Base-by-base conservation (phyloP, 2,797 vertebrate genomes). In the Capromys pilorides region DNA sequence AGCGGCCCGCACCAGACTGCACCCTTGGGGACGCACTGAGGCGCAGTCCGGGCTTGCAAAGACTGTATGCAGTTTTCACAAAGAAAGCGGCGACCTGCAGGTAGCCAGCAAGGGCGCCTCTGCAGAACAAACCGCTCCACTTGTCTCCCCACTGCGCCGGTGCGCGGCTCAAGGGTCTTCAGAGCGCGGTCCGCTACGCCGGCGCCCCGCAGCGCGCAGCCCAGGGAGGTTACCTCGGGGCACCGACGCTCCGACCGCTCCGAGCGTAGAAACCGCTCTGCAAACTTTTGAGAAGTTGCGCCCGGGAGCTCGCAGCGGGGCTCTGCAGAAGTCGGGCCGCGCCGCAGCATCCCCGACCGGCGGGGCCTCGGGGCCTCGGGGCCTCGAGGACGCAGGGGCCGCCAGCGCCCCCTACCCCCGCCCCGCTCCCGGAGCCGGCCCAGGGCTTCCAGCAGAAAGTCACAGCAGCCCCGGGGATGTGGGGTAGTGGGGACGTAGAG, bases 71-170 rank as follows among this genome's bases (percentile, higher is more conserved):
- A 51, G 39, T 75, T 51, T 73, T 59, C 78, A 95, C 84, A 93
- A 96, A 97, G 89, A 88, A 71, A 73, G 57, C 57, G 64, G 91
- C 22, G 94, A 95, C 92, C 54, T 12, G 61, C 95, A 92, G 94
- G 92, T 49, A 95, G 91, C 51, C 28, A 31, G 67, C 89, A 28
- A 24, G 18, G 31, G 19, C 18, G 62, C n/a, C 73, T 75, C 36
- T 6, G 12, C 61, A 24, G 66, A 14, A 6, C 77, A 12, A 78
- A 36, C 13, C 16, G 51, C n/a, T 67, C 69, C 21, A 71, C 26
- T 24, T 66, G 78, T 85, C 28, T 83, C 67, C 49, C n/a, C 78
- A 45, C n/a, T 6, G 85, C 61, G 16, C 86, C 51, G 19, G 71
- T 41, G 21, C 45, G 26, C 0, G 45, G 82, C 66, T 64, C 19